A percentile compares a stretch with the other conserved stretches of the same genome.
These are phyloP conservation scores for Laothoe populi DNA, from an alignment of 2,888 invertebrate species.

Conservation along the genomic window DNA sequence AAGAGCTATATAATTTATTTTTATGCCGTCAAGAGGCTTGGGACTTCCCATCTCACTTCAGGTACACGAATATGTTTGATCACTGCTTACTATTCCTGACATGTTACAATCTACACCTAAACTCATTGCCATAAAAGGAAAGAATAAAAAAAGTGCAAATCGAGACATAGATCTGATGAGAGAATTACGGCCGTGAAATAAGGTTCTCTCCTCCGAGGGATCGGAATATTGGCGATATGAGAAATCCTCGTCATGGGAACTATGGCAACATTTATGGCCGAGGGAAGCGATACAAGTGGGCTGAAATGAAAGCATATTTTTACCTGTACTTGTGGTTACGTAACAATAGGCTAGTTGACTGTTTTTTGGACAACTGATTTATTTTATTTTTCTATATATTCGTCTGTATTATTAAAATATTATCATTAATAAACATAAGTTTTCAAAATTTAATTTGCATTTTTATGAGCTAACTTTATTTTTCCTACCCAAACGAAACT, in stretches of 20 bases:
- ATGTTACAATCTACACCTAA: constrained; percentile 1
- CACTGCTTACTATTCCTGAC: background rate
- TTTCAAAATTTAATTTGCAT: too few species aligned
- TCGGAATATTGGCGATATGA: constrained; percentile 7
- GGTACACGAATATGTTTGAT: background rate
- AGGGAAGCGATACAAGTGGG: constrained; percentile 11
- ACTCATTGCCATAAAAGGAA: background rate
- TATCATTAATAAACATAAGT: too few species aligned
- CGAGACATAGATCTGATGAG: constrained; percentile 16
- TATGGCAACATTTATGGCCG: constrained; percentile 13
- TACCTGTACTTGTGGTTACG: too few species aligned
- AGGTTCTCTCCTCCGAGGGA: constrained; percentile 13
- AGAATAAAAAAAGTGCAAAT: constrained; percentile 20
- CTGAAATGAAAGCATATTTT: constrained; percentile 8
- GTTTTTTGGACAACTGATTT: too few species aligned
- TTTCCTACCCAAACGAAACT: too few species aligned
- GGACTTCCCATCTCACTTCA: background rate
- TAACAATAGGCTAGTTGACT: too few species aligned
- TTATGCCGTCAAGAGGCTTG: background rate
- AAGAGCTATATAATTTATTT: constrained; percentile 15
- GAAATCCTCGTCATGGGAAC: constrained; percentile 6
- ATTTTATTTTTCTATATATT: too few species aligned
- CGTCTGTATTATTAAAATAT: too few species aligned
- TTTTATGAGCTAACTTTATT: too few species aligned
- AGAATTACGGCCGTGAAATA: constrained; percentile 22